These are phyloP conservation scores for Zophobas morio DNA, from an alignment of 1,140 invertebrate species.

Conservation along the genomic window DNA sequence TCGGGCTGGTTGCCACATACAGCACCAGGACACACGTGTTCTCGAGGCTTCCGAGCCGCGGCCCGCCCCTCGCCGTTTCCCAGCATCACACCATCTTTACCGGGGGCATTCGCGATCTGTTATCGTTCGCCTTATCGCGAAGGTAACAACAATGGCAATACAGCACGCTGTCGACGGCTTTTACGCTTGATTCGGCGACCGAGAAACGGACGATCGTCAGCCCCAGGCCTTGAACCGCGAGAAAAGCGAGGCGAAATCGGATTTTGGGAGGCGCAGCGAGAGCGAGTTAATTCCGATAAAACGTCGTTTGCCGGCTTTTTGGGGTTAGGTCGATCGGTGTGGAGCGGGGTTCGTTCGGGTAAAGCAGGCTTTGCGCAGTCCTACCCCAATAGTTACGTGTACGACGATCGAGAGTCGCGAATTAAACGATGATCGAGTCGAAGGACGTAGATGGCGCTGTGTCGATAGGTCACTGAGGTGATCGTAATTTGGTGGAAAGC, in stretches of 20 bases:
- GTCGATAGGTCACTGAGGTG: conserved; percentile 15
- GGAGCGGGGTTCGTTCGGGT: not conserved
- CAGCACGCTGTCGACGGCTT: not conserved
- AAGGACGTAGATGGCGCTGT: not conserved
- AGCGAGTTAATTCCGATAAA: too few relatives aligned
- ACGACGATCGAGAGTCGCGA: not conserved
- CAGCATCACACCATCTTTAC: conserved; percentile 20
- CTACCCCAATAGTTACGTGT: not conserved
- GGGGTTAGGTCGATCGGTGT: too few relatives aligned
- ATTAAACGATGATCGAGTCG: too few relatives aligned
- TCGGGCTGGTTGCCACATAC: conserved; percentile 34
- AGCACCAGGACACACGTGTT: conserved; percentile 37
- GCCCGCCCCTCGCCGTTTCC: conserved; percentile 20
- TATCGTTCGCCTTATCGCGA: not conserved
- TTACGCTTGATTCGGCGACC: not conserved
- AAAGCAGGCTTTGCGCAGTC: not conserved
- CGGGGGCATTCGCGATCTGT: not conserved
- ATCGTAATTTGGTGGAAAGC: conserved; percentile 17
- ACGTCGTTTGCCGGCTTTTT: too few relatives aligned
- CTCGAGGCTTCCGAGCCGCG: conserved; percentile 24
- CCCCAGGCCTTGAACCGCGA: too few relatives aligned
- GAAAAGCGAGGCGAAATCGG: too few relatives aligned
- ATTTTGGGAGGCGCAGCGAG: too few relatives aligned
- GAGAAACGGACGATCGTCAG: too few relatives aligned
- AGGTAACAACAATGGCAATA: not conserved